Evolutionary conservation across 2,797 vertebrate species (phyloP), one percentile per base, ranked within the genome.

Genomic region (Falco naumanni): DNA sequence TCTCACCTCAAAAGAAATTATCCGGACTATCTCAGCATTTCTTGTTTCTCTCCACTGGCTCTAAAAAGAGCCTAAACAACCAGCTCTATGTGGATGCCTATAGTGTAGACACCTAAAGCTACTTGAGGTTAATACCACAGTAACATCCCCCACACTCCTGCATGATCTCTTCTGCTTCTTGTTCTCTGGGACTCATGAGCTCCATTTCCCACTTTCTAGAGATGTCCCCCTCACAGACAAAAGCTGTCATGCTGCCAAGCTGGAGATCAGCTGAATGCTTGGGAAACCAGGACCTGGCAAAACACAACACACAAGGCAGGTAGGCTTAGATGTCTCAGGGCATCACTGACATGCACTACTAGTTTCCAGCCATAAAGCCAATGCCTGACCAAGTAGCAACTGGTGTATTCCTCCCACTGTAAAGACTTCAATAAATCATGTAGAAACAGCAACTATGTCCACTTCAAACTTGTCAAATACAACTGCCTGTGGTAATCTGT

Each of bases 111-210:
- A 59, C 26, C 48, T 65, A 39, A 74, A 66, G 26, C 9, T 22
- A 39, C 14, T 2, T 50, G 64, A 80, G 9, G 19, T 74, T 70
- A 66, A 60, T n/a, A 47, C 34, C 48, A 80, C 12, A 56, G n/a
- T 25, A 59, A 41, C 1, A 2, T 39, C 18, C 3, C 14, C 2
- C n/a, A 70, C 0, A 0, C 24, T 61, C 43, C 64, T 70, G 51
- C 5, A 1, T 8, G 19, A 14, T 78, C 43, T 94, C 19, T 74
- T 90, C 68, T 85, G 53, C 59, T 72, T 66, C 39, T 63, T 64
- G 31, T 48, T 56, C 39, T 48, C 90, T 74, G 31, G 26, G 34
- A 78, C 31, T 66, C 69, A 39, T 7, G 9, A 93, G 39, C 22
- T 54, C 37, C 56, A 6, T 53, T 77, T 77, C 51, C 25, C 28